Conservation (phyloP, 2,888 invertebrate species). For the Arge pagana region DNA sequence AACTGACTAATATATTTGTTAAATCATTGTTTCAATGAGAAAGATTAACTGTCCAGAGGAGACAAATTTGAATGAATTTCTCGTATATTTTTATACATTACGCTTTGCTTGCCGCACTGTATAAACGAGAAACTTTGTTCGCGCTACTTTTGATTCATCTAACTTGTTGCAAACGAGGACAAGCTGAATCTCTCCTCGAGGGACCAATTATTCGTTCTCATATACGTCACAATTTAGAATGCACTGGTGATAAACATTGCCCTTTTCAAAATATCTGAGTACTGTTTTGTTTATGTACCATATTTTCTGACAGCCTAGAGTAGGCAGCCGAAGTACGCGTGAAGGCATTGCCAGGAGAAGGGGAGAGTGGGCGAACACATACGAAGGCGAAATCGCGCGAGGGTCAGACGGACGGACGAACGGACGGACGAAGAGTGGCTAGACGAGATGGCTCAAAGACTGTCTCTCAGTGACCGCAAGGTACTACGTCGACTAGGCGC, state of each 20-base stretch:
- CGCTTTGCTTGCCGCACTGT: too few relatives aligned
- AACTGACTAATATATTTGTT: constrained; percentile 9
- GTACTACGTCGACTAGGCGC: constrained; percentile 40
- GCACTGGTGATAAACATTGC: constrained; percentile 4
- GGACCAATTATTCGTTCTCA: constrained; percentile 7
- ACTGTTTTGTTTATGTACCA: constrained; percentile 39
- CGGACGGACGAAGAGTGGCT: constrained; percentile 47
- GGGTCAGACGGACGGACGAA: constrained; percentile 44
- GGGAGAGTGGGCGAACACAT: constrained; percentile 34
- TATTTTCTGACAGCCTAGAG: constrained; percentile 39
- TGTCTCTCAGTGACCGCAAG: constrained; percentile 40
- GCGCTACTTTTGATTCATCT: not conserved
- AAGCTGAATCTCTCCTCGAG: too few relatives aligned
- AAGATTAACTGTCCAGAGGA: too few relatives aligned
- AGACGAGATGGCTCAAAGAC: constrained; percentile 38
- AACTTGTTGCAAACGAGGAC: not conserved
- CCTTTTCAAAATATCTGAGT: constrained; percentile 22
- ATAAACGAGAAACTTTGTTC: constrained; percentile 14
- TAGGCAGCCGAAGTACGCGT: constrained; percentile 46
- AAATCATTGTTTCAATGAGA: too few relatives aligned
- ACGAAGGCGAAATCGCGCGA: constrained; percentile 53
- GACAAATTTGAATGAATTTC: too few relatives aligned
- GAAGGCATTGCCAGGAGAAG: constrained; percentile 35
- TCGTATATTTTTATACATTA: too few relatives aligned
- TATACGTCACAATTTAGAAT: not conserved